These are phyloP conservation scores for Gymnobelideus leadbeateri DNA, from an alignment of 2,113 vertebrate species.

Conservation along the genomic window DNA sequence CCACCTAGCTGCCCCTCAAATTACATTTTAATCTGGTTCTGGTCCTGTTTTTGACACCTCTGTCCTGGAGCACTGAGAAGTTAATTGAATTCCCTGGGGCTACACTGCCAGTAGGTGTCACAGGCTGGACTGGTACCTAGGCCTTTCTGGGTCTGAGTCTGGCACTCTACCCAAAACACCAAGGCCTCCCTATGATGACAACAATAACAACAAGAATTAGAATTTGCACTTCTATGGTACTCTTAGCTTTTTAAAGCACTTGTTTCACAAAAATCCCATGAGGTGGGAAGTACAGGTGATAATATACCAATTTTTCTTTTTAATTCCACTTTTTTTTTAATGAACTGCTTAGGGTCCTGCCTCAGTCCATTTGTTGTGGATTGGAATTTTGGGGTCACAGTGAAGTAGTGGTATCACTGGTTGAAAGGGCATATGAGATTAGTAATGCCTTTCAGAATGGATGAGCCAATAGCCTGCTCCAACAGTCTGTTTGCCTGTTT, in stretches of 20 bases:
- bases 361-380: no score
- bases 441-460: no score
- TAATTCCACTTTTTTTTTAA: neutral
- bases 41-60: neutral
- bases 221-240: neutral
- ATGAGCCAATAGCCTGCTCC: no score
- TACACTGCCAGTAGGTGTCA: neutral
- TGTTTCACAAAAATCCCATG: neutral
- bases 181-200: neutral
- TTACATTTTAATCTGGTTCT: neutral
- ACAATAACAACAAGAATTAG: neutral
- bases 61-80: neutral
- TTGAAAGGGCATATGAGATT: no score
- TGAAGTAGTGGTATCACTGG: no score
- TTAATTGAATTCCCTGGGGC: neutral
- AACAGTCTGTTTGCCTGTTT: no score
- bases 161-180: neutral
- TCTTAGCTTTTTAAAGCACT: neutral
- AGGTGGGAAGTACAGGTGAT: neutral
- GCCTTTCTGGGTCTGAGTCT: neutral
- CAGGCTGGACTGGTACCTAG: neutral
- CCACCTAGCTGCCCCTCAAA: no score
- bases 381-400: neutral
- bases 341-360: no score
- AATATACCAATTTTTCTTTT: neutral